phyloP scores from a whole-genome alignment of 2,888 invertebrate genomes.

The Graphium colonna region DNA sequence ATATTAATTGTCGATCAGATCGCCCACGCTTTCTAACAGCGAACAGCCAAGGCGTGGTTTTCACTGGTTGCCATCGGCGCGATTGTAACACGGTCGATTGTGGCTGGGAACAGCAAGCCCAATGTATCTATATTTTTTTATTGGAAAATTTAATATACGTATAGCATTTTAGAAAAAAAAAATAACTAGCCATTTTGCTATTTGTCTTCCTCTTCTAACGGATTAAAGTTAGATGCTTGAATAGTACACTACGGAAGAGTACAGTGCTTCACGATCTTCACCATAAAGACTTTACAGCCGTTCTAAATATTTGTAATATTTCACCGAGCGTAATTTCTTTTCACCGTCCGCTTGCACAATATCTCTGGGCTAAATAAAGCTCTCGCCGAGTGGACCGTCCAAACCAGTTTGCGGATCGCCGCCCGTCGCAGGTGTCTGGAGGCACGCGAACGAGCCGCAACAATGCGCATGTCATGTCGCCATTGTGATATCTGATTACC shows the following conservation, averaged over 20 bases:
- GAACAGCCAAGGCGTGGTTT: too few species aligned
- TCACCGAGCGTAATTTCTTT: neutral
- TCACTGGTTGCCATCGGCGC: slow-evolving; percentile 3
- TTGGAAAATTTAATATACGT: too few species aligned
- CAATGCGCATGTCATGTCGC: slow-evolving; percentile 49
- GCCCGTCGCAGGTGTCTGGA: slow-evolving; percentile 44
- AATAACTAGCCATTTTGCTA: too few species aligned
- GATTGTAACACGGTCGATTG: neutral
- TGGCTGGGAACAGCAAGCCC: neutral
- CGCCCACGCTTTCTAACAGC: slow-evolving; percentile 74
- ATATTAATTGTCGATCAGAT: slow-evolving; percentile 71
- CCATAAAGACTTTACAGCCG: neutral
- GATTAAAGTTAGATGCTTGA: too few species aligned
- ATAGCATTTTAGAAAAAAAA: too few species aligned
- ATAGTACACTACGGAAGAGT: too few species aligned
- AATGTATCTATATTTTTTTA: too few species aligned
- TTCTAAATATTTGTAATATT: neutral
- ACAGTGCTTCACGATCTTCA: neutral
- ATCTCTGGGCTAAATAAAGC: neutral
- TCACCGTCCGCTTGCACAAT: neutral
- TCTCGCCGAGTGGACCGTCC: slow-evolving; percentile 24
- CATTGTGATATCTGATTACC: slow-evolving; percentile 29
- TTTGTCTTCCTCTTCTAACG: too few species aligned
- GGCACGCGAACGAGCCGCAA: slow-evolving; percentile 43
- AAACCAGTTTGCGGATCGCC: slow-evolving; percentile 35